These are phyloP conservation scores for Ahaetulla prasina DNA, from an alignment of 2,113 vertebrate genomes.

Conservation along the genomic window DNA sequence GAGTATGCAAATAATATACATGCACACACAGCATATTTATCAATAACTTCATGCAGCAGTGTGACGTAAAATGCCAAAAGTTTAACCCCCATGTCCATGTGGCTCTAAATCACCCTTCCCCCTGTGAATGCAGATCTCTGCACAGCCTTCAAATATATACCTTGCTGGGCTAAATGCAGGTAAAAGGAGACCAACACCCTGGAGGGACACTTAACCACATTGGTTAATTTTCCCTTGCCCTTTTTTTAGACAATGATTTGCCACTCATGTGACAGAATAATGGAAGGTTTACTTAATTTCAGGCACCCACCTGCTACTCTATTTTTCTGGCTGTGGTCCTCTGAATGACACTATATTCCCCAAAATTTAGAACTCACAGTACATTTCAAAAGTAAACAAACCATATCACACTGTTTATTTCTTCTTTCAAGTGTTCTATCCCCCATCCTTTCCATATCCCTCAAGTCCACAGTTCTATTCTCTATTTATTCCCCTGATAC, in stretches of 20 bases:
- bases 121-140: not conserved
- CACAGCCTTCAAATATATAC: not conserved
- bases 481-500: not conserved
- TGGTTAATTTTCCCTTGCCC: slow-evolving; percentile 50
- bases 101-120: not conserved
- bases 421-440: not conserved
- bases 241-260: slow-evolving; percentile 44
- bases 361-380: not conserved
- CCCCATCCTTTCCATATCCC: slow-evolving; percentile 33
- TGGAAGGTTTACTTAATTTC: not conserved
- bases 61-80: not conserved
- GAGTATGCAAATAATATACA: not conserved
- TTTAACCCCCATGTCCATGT: not conserved
- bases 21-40: not conserved
- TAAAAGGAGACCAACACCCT: not conserved
- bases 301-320: not conserved
- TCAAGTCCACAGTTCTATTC: slow-evolving; percentile 44
- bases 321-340: accelerated
- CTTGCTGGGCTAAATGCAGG: not conserved
- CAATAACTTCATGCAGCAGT: not conserved
- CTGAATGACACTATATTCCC: accelerated
- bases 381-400: not conserved
- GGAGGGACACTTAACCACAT: slow-evolving; percentile 21
- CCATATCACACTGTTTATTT: not conserved
- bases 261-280: slow-evolving; percentile 39